Evolutionary conservation across 2,888 invertebrate species (phyloP).

Genomic region (Erpobdella octoculata): DNA sequence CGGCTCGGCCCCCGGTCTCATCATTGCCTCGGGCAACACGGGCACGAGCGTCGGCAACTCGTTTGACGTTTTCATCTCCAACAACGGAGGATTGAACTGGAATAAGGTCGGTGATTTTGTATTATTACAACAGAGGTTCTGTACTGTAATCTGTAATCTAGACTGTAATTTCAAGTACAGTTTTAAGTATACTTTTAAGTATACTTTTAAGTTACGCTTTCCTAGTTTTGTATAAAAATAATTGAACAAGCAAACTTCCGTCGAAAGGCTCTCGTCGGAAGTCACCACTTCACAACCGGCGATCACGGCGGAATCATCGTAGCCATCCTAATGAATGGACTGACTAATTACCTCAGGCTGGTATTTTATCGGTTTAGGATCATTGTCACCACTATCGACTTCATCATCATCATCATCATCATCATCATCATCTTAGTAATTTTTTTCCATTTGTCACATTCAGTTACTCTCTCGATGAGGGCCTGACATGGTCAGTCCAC

Average conservation of each 20-base stretch:
- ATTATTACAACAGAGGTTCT: not conserved
- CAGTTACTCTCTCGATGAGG: slow-evolving; percentile 75
- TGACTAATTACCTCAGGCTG: slow-evolving; percentile 66
- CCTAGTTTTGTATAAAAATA: no score
- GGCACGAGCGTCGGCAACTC: slow-evolving; percentile 55
- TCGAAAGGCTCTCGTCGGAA: slow-evolving; percentile 44
- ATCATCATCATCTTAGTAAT: not conserved
- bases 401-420: not conserved
- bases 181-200: no score
- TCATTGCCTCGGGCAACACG: slow-evolving; percentile 74
- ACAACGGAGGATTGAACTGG: slow-evolving; percentile 77
- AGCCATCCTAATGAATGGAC: slow-evolving; percentile 73
- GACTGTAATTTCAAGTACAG: no score
- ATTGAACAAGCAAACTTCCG: no score
- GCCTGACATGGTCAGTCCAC: slow-evolving; percentile 69
- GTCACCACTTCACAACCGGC: slow-evolving; percentile 62
- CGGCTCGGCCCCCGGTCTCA: slow-evolving; percentile 77
- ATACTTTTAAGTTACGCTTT: no score
- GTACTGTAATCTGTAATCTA: not conserved
- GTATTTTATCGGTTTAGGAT: not conserved
- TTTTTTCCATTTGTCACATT: not conserved
- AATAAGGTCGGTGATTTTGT: slow-evolving; percentile 55
- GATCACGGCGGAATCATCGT: slow-evolving; percentile 82
- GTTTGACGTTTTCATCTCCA: slow-evolving; percentile 63
- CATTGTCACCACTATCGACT: not conserved